Conservation (phyloP, 2,113 vertebrate species). For the Anthoscopus minutus region DNA sequence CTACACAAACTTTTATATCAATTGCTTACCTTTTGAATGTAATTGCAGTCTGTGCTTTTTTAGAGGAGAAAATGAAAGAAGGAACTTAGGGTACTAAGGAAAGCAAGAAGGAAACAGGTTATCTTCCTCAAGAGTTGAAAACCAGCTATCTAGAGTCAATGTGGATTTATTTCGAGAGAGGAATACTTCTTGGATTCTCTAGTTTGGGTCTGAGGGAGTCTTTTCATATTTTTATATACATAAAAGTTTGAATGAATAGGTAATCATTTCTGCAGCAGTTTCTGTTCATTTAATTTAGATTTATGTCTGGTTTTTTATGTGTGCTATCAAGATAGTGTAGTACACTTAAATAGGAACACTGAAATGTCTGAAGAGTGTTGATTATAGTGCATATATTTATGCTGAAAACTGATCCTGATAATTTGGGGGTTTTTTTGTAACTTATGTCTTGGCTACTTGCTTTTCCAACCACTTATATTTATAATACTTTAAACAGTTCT, state of each 20-base stretch:
- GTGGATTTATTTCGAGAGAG: neutral
- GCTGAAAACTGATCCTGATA: neutral
- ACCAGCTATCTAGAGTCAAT: neutral
- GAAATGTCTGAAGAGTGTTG: neutral
- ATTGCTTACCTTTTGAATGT: constrained; percentile 25
- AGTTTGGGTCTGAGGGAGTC: neutral
- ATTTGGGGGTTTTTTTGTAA: neutral
- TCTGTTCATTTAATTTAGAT: neutral
- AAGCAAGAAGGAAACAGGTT: constrained; percentile 5
- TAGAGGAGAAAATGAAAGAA: neutral
- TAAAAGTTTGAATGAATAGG: neutral
- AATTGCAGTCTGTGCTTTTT: neutral
- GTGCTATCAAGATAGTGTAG: neutral
- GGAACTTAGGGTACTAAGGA: neutral
- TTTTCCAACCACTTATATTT: neutral
- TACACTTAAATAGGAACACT: neutral
- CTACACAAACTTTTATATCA: constrained; percentile 63
- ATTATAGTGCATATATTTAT: neutral
- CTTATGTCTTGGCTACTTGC: neutral
- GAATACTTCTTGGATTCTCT: neutral
- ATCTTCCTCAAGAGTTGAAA: neutral
- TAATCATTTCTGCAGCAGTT: neutral
- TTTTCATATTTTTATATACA: neutral
- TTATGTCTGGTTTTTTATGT: neutral
- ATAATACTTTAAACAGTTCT: neutral